phyloP scores from a whole-genome alignment of 2,113 vertebrate genomes.

The Pterocles gutturalis region DNA sequence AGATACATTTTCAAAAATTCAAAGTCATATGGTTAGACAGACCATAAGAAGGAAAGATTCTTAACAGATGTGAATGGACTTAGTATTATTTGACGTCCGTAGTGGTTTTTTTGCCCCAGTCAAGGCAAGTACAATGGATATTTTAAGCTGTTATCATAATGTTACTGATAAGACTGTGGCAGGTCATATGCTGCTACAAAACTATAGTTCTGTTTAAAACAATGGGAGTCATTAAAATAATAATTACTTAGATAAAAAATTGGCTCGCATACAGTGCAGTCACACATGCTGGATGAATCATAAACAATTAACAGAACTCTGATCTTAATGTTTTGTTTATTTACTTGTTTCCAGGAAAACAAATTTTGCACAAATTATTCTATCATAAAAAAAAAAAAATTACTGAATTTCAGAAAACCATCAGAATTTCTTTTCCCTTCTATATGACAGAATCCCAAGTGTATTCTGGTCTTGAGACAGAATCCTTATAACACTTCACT shows the following conservation, averaged over 20 bases:
- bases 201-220: neutral
- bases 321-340: neutral
- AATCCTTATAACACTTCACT: neutral
- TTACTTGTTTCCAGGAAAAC: neutral
- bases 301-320: neutral
- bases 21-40: neutral
- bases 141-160: neutral
- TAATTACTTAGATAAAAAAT: neutral
- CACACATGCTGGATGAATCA: neutral
- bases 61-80: neutral
- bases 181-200: neutral
- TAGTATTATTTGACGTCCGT: neutral
- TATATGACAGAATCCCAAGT: neutral
- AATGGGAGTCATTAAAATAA: neutral
- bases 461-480: neutral
- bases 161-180: neutral
- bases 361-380: neutral
- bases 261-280: neutral
- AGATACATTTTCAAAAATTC: neutral
- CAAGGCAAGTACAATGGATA: neutral
- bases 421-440: neutral
- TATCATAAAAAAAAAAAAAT: neutral
- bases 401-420: neutral
- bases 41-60: neutral
- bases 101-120: neutral